phyloP scores from a whole-genome alignment of 2,113 vertebrate species.

The Oncorhynchus nerka region DNA sequence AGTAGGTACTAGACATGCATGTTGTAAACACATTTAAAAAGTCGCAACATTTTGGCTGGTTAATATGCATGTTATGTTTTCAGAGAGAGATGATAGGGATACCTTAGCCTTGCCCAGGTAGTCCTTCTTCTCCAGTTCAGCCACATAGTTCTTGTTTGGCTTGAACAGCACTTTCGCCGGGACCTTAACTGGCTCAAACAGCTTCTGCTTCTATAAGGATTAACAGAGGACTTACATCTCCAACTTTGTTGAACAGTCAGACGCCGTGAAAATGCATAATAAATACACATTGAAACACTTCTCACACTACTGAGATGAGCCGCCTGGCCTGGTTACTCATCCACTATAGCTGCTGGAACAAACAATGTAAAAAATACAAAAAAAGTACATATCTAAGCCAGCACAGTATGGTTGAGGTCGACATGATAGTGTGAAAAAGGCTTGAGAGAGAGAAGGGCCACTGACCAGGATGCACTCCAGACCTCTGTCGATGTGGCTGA shows the following conservation, averaged over 20 bases:
- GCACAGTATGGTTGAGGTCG: too few relatives aligned
- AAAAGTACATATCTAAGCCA: neutral
- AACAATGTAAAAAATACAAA: neutral
- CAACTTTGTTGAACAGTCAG: neutral
- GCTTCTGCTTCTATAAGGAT: conserved; percentile 83
- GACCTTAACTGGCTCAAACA: conserved; percentile 78
- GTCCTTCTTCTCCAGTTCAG: conserved; percentile 94
- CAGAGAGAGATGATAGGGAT: conserved; percentile 6
- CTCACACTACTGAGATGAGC: too few relatives aligned
- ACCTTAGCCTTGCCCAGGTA: conserved; percentile 95
- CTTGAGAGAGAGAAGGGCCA: neutral
- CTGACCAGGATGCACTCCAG: conserved; percentile 87
- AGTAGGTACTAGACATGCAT: neutral
- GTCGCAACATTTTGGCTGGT: too few relatives aligned
- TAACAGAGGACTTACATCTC: conserved; percentile 10
- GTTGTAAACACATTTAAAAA: neutral
- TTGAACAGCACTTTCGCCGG: conserved; percentile 81
- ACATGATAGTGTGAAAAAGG: neutral
- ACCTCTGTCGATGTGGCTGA: conserved; percentile 83
- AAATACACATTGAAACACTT: too few relatives aligned
- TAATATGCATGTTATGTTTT: neutral
- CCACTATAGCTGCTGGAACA: neutral
- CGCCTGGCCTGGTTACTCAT: too few relatives aligned
- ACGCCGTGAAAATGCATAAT: neutral
- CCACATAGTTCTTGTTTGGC: conserved; percentile 92